Percentiles rank a stretch among this genome's conserved stretches.
Evolutionary conservation across 2,113 vertebrate genomes (phyloP).

Genomic region (Gnathonemus longibarbis): DNA sequence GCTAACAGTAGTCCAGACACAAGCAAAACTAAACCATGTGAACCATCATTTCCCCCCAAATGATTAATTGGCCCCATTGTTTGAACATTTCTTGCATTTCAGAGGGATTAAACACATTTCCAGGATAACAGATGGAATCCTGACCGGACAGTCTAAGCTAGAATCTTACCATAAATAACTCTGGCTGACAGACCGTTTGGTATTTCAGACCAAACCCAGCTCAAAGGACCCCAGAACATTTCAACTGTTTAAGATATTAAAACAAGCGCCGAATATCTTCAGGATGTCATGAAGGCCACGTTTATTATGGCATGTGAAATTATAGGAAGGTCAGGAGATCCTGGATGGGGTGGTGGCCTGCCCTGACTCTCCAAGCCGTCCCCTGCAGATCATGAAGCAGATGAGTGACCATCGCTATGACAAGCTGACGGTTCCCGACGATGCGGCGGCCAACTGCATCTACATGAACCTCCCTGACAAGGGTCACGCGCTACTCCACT

Average conservation of each 20-base stretch:
- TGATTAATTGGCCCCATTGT: neutral
- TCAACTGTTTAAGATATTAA: neutral
- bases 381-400: slow-evolving; percentile 85
- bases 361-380: slow-evolving; percentile 17
- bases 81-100: neutral
- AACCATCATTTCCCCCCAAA: neutral
- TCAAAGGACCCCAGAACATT: neutral
- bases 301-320: neutral
- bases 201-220: neutral
- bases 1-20: neutral
- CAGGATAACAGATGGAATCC: neutral
- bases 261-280: neutral
- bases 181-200: neutral
- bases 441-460: slow-evolving; percentile 85
- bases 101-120: neutral
- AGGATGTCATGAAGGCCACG: neutral
- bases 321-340: neutral
- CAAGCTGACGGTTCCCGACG: slow-evolving; percentile 89
- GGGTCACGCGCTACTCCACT: slow-evolving; percentile 84
- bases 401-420: slow-evolving; percentile 97
- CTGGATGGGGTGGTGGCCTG: neutral
- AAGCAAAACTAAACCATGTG: neutral
- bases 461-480: slow-evolving; percentile 85
- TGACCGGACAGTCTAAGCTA: neutral
- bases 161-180: neutral